These are phyloP conservation scores for Riparia riparia DNA, from an alignment of 2,113 vertebrate species.

Conservation along the genomic window DNA sequence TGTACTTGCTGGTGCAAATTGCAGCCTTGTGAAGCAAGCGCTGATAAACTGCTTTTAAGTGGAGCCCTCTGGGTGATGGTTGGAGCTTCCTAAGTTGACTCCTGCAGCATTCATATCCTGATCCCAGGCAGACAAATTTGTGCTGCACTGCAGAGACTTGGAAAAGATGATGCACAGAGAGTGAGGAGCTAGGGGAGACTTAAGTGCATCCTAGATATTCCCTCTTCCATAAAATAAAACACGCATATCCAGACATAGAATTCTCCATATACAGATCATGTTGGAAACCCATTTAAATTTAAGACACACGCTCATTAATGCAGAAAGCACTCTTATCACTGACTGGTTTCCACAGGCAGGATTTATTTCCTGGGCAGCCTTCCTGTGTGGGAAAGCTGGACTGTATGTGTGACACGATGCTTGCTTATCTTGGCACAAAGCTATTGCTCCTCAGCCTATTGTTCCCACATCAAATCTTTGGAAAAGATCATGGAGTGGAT, in stretches of 20 bases:
- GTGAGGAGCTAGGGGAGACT: background rate
- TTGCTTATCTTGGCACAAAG: background rate
- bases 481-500: background rate
- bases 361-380: background rate
- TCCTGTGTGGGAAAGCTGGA: background rate
- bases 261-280: background rate
- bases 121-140: background rate
- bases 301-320: background rate
- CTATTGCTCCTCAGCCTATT: background rate
- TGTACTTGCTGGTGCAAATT: background rate
- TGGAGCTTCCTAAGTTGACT: background rate
- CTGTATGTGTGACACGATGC: background rate
- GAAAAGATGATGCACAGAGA: background rate
- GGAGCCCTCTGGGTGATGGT: background rate
- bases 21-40: background rate
- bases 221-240: background rate
- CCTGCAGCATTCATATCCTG: background rate
- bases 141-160: background rate
- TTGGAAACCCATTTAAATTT: background rate
- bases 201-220: background rate
- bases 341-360: background rate
- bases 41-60: background rate
- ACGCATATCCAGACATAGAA: background rate
- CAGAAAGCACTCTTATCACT: rapidly evolving
- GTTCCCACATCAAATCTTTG: background rate